phyloP scores from a whole-genome alignment of 2,797 vertebrate species.

The Hyperoplus immaculatus region DNA sequence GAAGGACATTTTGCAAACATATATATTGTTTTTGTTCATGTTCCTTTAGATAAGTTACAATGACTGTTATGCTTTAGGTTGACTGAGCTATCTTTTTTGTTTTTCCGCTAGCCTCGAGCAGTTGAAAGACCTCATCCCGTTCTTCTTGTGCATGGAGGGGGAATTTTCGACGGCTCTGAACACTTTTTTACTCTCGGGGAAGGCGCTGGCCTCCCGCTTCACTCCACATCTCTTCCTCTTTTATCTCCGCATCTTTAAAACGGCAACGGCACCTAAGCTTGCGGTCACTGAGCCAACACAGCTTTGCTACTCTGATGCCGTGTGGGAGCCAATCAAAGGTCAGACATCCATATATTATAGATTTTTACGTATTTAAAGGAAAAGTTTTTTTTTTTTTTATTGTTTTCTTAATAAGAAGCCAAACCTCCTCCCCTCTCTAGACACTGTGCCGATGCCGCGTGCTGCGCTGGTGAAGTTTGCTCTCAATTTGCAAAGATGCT shows the following conservation, averaged over 20 bases:
- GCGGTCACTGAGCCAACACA: background rate
- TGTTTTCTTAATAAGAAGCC: background rate
- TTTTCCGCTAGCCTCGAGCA: constrained; percentile 41
- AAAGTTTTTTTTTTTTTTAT: fast-evolving
- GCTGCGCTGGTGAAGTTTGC: constrained; percentile 72
- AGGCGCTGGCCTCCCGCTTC: constrained; percentile 60
- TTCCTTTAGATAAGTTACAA: too few species aligned
- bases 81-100: background rate
- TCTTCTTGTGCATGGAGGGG: constrained; percentile 73
- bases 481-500: constrained; percentile 58
- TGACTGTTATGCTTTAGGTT: background rate
- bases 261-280: constrained; percentile 64
- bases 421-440: constrained; percentile 40
- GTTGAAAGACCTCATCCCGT: constrained; percentile 68
- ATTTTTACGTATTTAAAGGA: background rate
- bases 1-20: too few species aligned
- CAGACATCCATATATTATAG: background rate
- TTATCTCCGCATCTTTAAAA: constrained; percentile 78
- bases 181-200: constrained; percentile 39
- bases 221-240: constrained; percentile 64
- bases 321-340: constrained; percentile 78
- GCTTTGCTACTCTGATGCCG: constrained; percentile 21
- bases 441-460: constrained; percentile 43
- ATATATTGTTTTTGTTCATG: too few species aligned
- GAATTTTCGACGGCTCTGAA: constrained; percentile 52